A percentile compares a stretch with the other conserved stretches of the same genome.
Conservation (phyloP, 1,140 invertebrate genomes). For the Dolichoris vasculosae region DNA sequence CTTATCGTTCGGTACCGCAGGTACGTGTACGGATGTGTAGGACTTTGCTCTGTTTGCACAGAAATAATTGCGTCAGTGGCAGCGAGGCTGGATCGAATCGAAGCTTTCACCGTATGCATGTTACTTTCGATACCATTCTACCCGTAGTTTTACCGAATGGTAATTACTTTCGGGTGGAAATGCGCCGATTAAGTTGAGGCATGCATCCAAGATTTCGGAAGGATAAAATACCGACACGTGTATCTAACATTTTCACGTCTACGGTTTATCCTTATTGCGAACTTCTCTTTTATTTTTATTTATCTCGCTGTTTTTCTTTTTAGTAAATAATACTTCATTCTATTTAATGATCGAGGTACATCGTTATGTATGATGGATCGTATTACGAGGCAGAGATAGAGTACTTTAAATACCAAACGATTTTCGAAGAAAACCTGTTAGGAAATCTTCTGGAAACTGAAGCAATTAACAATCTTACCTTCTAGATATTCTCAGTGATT, state of each 20-base stretch:
- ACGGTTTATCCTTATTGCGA: neutral
- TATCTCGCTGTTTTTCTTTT: neutral
- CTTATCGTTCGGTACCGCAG: neutral
- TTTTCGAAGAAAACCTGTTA: neutral
- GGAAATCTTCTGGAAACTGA: neutral
- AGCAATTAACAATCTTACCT: neutral
- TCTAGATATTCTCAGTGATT: neutral
- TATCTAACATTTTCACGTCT: neutral
- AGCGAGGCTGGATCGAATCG: neutral
- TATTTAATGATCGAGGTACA: neutral
- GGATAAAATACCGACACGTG: slow-evolving; percentile 5
- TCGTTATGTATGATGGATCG: neutral
- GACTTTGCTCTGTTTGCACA: neutral
- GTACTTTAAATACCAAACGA: neutral
- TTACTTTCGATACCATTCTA: neutral
- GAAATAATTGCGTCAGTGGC: neutral
- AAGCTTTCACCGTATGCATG: neutral
- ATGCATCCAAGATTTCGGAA: neutral
- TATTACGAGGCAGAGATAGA: neutral
- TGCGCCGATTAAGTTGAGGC: neutral
- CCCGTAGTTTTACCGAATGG: neutral
- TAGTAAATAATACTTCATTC: neutral
- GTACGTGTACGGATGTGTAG: neutral
- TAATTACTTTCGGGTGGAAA: neutral
- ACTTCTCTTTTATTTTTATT: neutral